Percentiles rank a stretch among this genome's conserved stretches.
These are phyloP conservation scores for Trachelus iudaicus DNA, from an alignment of 2,888 invertebrate species.

Conservation along the genomic window DNA sequence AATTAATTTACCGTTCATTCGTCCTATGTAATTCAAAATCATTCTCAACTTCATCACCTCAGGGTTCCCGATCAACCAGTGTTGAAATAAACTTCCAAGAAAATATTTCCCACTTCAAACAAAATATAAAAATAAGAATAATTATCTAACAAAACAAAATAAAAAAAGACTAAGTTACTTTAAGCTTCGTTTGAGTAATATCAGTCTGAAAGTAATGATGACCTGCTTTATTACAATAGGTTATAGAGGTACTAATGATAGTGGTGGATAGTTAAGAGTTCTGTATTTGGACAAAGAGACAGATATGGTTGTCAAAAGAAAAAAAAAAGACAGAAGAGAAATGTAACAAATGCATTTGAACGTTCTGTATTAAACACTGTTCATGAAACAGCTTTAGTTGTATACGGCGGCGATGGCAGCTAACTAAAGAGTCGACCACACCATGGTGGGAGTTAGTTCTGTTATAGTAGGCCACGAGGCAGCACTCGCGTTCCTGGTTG, in stretches of 20 bases:
- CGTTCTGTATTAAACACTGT: conserved; percentile 44
- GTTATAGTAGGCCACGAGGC: conserved; percentile 66
- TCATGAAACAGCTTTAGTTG: conserved; percentile 38
- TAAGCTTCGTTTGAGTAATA: not conserved
- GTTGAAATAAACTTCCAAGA: not conserved
- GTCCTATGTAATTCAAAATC: not conserved
- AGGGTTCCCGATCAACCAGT: not conserved
- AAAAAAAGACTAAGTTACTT: not conserved
- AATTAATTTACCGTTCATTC: not conserved
- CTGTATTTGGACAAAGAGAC: not conserved
- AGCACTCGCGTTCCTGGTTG: conserved; percentile 54
- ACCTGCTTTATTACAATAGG: not conserved
- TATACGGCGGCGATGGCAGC: not conserved
- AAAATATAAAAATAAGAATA: not conserved
- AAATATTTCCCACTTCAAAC: not conserved
- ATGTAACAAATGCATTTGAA: not conserved
- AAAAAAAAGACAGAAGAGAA: not conserved
- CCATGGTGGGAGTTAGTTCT: conserved; percentile 63
- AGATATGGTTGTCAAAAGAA: not conserved
- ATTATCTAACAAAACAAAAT: not conserved
- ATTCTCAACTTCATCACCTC: not conserved
- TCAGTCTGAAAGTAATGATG: not conserved
- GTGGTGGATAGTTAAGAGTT: not conserved
- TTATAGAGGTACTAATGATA: not conserved
- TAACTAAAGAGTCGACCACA: conserved; percentile 46